Percentiles rank a stretch among this genome's conserved stretches.
Evolutionary conservation across 2,888 invertebrate species (phyloP).

Genomic region (Kryphioiulus occultus): DNA sequence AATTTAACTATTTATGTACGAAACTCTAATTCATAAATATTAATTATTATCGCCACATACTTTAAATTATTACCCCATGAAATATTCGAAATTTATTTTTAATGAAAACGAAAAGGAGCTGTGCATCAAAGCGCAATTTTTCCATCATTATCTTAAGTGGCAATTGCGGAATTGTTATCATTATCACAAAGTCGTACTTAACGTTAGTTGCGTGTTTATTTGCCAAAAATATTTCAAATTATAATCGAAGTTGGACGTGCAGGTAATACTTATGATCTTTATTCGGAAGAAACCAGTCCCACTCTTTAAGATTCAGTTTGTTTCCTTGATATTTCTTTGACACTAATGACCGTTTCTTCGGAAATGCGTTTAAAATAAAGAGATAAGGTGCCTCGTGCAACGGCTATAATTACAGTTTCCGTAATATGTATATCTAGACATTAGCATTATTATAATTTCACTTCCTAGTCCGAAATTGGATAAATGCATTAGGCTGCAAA

Average conservation of each 20-base stretch:
- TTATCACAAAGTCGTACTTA: background rate
- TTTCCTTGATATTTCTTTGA: background rate
- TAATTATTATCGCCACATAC: background rate
- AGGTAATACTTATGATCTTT: background rate
- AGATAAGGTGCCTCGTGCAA: background rate
- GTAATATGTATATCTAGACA: background rate
- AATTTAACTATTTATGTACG: too few species aligned
- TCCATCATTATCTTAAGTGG: background rate
- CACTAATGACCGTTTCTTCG: background rate
- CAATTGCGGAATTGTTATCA: background rate
- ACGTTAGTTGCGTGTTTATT: too few species aligned
- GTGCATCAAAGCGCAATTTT: background rate
- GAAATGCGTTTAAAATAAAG: background rate
- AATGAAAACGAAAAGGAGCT: background rate
- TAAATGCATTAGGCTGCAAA: background rate
- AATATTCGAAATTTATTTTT: background rate
- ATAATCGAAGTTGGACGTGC: background rate
- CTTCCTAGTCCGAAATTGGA: background rate
- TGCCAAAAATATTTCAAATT: background rate
- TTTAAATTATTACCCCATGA: background rate
- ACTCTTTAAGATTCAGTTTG: background rate
- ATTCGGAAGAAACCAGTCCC: background rate
- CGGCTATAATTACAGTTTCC: background rate
- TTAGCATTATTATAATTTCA: constrained; percentile 25
- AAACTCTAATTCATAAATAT: background rate